Percentiles rank a stretch among this genome's conserved stretches.
Evolutionary conservation across 2,113 vertebrate genomes (phyloP).

Genomic region (Strigops habroptila): DNA sequence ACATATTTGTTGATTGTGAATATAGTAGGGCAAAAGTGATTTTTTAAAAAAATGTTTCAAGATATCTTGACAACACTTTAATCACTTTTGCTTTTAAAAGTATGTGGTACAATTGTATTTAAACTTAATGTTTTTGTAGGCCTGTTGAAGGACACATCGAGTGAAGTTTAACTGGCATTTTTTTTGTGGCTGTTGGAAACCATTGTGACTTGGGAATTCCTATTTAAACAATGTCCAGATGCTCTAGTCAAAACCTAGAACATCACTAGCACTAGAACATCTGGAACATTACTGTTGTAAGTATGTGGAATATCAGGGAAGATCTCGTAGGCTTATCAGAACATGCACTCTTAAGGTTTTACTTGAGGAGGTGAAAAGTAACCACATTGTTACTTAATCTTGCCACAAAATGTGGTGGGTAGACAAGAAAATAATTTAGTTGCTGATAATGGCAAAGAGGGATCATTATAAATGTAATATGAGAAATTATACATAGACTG

Average conservation of each 20-base stretch:
- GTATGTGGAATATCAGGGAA: background rate
- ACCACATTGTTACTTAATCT: background rate
- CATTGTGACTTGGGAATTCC: slow-evolving; percentile 39
- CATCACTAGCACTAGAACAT: background rate
- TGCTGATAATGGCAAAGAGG: slow-evolving; percentile 14
- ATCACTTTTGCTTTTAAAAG: slow-evolving; percentile 24
- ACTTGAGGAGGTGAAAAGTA: slow-evolving; percentile 18
- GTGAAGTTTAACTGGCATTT: background rate
- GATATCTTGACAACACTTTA: background rate
- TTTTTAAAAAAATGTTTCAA: background rate
- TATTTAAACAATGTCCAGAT: slow-evolving; percentile 21
- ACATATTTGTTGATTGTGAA: background rate
- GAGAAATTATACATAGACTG: slow-evolving; percentile 15
- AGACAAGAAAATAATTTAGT: slow-evolving; percentile 24
- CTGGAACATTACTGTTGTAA: background rate
- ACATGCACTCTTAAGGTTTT: background rate
- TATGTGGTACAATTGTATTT: background rate
- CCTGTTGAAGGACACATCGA: background rate
- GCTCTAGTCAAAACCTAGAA: background rate
- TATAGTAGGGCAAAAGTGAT: background rate
- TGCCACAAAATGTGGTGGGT: slow-evolving; percentile 19
- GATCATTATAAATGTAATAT: background rate
- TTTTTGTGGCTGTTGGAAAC: slow-evolving; percentile 18
- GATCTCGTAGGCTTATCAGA: background rate
- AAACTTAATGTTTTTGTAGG: slow-evolving; percentile 4